These are phyloP conservation scores for Delphinapterus leucas DNA, from an alignment of 2,113 vertebrate species.

Conservation along the genomic window DNA sequence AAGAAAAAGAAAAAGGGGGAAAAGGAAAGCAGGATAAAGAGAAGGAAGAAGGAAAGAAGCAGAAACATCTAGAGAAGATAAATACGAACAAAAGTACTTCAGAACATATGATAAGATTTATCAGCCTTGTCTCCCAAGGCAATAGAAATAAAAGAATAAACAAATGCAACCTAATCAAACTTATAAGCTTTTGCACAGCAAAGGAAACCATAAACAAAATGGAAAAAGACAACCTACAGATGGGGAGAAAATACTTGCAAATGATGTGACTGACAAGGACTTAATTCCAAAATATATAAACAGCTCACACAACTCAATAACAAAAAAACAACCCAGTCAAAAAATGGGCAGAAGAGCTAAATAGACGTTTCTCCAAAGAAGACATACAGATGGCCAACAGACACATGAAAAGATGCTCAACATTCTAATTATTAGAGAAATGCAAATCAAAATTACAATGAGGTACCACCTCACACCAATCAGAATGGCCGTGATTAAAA, in stretches of 20 bases:
- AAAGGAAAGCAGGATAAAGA: slow-evolving; percentile 95
- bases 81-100: slow-evolving; percentile 92
- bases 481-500: too few relatives aligned
- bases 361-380: too few relatives aligned
- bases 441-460: too few relatives aligned
- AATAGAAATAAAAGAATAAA: neutral
- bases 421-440: too few relatives aligned
- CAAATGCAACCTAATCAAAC: neutral
- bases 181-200: neutral
- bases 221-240: neutral
- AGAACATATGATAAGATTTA: slow-evolving; percentile 88
- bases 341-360: too few relatives aligned
- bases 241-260: neutral
- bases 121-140: neutral
- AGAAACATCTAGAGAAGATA: slow-evolving; percentile 92
- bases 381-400: too few relatives aligned
- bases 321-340: too few relatives aligned
- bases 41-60: slow-evolving; percentile 91
- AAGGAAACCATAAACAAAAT: neutral
- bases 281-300: too few relatives aligned
- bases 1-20: slow-evolving; percentile 90
- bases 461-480: too few relatives aligned
- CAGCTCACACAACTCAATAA: too few relatives aligned
- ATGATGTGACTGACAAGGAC: too few relatives aligned
- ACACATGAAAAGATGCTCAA: too few relatives aligned